Percentiles rank a stretch among this genome's conserved stretches.
These are phyloP conservation scores for Neria commutata DNA, from an alignment of 2,888 invertebrate genomes.

Conservation along the genomic window DNA sequence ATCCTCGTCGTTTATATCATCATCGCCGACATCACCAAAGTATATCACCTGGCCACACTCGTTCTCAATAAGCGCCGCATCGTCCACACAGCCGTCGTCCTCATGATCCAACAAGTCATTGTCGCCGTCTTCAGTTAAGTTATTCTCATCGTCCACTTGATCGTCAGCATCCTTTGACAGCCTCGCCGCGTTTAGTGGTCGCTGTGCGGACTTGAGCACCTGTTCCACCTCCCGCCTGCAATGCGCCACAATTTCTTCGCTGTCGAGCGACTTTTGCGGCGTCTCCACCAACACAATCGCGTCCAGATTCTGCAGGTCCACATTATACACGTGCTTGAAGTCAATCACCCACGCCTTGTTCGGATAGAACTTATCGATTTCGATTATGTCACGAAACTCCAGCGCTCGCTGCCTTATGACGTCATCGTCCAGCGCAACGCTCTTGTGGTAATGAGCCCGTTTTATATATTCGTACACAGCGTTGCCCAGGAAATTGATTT, in stretches of 20 bases:
- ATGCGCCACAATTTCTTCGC: conserved; percentile 33
- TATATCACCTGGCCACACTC: conserved; percentile 9
- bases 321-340: conserved; percentile 37
- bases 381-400: conserved; percentile 34
- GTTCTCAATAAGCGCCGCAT: conserved; percentile 25
- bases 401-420: conserved; percentile 33
- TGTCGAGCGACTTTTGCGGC: conserved; percentile 32
- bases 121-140: conserved; percentile 5
- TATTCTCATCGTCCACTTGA: neutral
- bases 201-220: conserved; percentile 4
- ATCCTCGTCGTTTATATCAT: conserved; percentile 34
- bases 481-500: conserved; percentile 40
- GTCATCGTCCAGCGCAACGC: conserved; percentile 28
- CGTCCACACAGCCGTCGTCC: conserved; percentile 12
- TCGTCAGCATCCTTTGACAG: neutral
- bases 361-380: conserved; percentile 38
- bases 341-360: conserved; percentile 38
- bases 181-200: neutral
- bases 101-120: conserved; percentile 7
- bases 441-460: conserved; percentile 32
- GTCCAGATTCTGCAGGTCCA: conserved; percentile 31
- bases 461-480: conserved; percentile 39
- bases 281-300: conserved; percentile 27
- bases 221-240: conserved; percentile 33
- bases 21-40: conserved; percentile 21